Base-by-base conservation (phyloP, 1,140 invertebrate genomes). In the Psilanteris sp. region DNA sequence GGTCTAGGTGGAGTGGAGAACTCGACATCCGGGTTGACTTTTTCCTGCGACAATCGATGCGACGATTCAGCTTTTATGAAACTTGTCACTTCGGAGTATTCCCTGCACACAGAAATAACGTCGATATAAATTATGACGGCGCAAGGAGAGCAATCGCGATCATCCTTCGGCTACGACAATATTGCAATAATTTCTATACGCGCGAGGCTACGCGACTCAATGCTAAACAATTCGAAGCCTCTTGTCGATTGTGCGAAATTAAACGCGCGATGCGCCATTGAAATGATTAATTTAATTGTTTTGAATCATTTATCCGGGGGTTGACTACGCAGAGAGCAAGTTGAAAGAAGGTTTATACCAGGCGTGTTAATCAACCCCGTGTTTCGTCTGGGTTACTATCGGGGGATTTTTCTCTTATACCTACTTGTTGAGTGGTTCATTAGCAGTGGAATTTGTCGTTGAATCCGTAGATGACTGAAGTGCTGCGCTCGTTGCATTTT, bases 1-100 rank as follows among this genome's bases (percentile, higher is more conserved):
- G 87, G 87, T 57, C 83, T 79, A 9, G 87, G 87, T 41, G 87
- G 87, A 11, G 81, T 68, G 10, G 81, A 67, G 6, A 87, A 41
- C 39, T 67, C 77, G 9, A 62, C 44, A 18, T 80, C 71, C 46
- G 62, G 64, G 3, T 80, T 80, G 29, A 73, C 24, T 54, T 59
- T 72, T 46, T 71, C 48, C 8, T 61, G 46, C 26, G 37, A 15
- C 26, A 44, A 73, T 59, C 13, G 29, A 64, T 76, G 66, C 14
- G 68, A 50, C 46, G 62, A 71, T 41, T 68, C 71, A 48, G 46
- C 50, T 27, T 80, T 76, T 48, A 62, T 59, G 10, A 73, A 57
- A 36, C 73, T 78, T 62, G 73, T 59, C 57, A 74, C 67, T 48
- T 78, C 77, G 18, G 67, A 73, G 54, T 64, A 77, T 37, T 78